Percentiles rank a stretch among this genome's conserved stretches.
phyloP scores from a whole-genome alignment of 1,140 invertebrate genomes.

The Sinella curviseta region DNA sequence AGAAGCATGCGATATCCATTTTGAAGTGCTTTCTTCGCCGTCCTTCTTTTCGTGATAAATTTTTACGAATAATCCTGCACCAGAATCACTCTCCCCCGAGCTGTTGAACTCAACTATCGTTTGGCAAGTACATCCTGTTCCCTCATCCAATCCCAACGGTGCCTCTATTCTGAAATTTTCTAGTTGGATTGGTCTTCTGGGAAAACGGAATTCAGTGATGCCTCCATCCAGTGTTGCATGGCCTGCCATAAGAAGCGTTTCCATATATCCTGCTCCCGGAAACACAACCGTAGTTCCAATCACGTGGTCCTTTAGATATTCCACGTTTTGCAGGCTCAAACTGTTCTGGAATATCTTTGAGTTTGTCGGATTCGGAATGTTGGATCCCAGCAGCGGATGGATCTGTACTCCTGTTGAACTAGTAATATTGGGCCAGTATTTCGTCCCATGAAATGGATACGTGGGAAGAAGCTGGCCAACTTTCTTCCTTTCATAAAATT shows the following conservation, averaged over 20 bases:
- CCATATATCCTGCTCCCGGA: not conserved
- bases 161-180: constrained; percentile 37
- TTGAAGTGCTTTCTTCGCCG: not conserved
- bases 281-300: not conserved
- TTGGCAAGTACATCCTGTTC: not conserved
- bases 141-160: constrained; percentile 25
- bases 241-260: not conserved
- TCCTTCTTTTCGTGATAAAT: not conserved
- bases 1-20: not conserved
- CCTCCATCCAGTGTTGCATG: not conserved
- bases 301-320: not conserved
- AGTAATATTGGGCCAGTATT: not conserved
- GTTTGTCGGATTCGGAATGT: constrained; percentile 1
- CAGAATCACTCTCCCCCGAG: not conserved
- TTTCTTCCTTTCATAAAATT: not conserved
- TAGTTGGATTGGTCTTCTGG: not conserved
- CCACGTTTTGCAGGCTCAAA: not conserved
- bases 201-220: not conserved
- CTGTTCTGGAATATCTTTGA: not conserved
- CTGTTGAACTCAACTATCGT: not conserved
- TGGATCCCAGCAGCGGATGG: not conserved
- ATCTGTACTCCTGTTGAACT: not conserved
- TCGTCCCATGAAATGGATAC: not conserved
- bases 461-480: not conserved
- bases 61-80: not conserved